Evolutionary conservation across 2,888 invertebrate genomes (phyloP).

Genomic region (Conomelus anceps): DNA sequence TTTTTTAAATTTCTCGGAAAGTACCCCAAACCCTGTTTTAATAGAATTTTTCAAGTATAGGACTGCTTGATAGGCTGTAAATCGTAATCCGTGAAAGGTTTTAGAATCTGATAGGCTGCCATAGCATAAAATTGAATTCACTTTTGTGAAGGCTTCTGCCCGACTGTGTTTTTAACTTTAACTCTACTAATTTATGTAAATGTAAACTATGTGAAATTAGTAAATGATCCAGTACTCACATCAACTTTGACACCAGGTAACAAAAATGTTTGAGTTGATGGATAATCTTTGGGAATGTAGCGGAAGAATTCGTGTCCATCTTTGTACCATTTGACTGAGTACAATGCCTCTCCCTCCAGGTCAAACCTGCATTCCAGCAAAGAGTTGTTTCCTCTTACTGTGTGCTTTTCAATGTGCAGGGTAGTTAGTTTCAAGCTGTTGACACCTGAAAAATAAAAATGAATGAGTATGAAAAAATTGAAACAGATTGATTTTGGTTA

Average conservation of each 20-base stretch:
- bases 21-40: too few relatives aligned
- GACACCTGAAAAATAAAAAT: slow-evolving; percentile 36
- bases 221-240: slow-evolving; percentile 52
- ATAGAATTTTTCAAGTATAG: too few relatives aligned
- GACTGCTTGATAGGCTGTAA: too few relatives aligned
- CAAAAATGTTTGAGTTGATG: slow-evolving; percentile 70
- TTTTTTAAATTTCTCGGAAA: too few relatives aligned
- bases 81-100: too few relatives aligned
- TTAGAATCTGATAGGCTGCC: too few relatives aligned
- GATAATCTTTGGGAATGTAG: slow-evolving; percentile 73
- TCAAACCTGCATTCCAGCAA: slow-evolving; percentile 75
- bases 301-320: slow-evolving; percentile 85
- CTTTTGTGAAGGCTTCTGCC: too few relatives aligned
- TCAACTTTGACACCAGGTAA: slow-evolving; percentile 77
- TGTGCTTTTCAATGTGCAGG: slow-evolving; percentile 73
- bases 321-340: slow-evolving; percentile 90
- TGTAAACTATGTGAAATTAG: neutral
- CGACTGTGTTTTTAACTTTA: too few relatives aligned
- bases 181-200: too few relatives aligned
- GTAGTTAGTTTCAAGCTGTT: slow-evolving; percentile 63
- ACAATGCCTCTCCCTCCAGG: slow-evolving; percentile 72
- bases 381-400: slow-evolving; percentile 69
- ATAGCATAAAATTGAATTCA: too few relatives aligned
- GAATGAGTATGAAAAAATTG: too few relatives aligned
- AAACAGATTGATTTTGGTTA: too few relatives aligned